A percentile compares a stretch with the other conserved stretches of the same genome.
Conservation (phyloP, 2,888 invertebrate species). For the Drosophila picticornis region DNA sequence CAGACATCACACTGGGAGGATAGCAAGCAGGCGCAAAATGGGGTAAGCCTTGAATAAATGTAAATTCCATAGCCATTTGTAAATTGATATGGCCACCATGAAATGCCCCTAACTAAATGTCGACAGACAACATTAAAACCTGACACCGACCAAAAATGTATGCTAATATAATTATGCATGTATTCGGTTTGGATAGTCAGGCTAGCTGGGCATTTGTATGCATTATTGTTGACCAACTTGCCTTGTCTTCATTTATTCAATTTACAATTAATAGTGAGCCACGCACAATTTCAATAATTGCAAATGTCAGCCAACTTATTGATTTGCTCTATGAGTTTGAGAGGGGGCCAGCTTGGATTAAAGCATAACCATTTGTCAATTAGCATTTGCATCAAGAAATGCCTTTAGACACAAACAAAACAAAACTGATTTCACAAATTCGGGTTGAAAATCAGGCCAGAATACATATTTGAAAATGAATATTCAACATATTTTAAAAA, state of each 20-base stretch:
- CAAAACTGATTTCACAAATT: neutral
- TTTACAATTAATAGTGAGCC: neutral
- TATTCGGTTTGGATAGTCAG: neutral
- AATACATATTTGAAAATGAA: neutral
- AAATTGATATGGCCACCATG: slow-evolving; percentile 65
- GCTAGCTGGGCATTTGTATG: neutral
- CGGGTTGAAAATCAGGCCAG: neutral
- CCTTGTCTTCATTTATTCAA: slow-evolving; percentile 8
- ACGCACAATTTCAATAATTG: neutral
- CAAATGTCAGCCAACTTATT: neutral
- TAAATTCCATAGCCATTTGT: slow-evolving; percentile 62
- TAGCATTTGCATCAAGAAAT: neutral
- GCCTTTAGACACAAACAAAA: neutral
- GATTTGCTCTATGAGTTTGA: neutral
- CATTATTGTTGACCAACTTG: slow-evolving; percentile 1
- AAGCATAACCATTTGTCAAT: neutral
- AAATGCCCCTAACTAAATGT: slow-evolving; percentile 16
- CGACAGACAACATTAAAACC: slow-evolving; percentile 6
- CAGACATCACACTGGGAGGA: neutral
- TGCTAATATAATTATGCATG: neutral
- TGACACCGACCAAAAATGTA: slow-evolving; percentile 1
- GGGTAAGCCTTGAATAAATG: slow-evolving; percentile 41
- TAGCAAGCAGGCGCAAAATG: neutral
- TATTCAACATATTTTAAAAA: neutral
- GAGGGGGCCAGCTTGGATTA: neutral